Evolutionary conservation across 2,888 invertebrate species (phyloP), one percentile per base, ranked within the genome.

Genomic region (Phengaris alcon): DNA sequence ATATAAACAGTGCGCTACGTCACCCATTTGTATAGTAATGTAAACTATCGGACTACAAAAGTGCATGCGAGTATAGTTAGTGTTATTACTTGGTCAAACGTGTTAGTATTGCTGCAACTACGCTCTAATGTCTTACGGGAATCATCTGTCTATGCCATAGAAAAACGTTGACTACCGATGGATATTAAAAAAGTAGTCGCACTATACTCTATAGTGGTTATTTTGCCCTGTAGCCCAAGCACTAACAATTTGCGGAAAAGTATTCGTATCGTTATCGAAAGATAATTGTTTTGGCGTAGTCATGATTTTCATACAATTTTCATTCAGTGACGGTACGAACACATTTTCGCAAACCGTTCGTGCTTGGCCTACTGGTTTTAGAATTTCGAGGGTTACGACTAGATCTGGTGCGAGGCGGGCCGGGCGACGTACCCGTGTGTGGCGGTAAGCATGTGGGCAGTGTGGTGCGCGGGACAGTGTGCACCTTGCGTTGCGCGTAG

Each of bases 391-490:
- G 59, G 22, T 9, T 8, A 9, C 3, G 54, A 13, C 44, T 10
- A 44, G 46, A 13, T 13, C 75, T 82, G 85, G 79, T 88, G 89
- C 88, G 89, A 90, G 88, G 88, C 87, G 80, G 85, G 88, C 83
- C 81, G 85, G 86, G 91, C 90, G 88, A 93, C 93, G 89, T 93
- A 93, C 93, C 93, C 82, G 93, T 93, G 92, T 88, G 88, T 87
- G 91, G 91, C 90, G 90, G 87, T 84, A 93, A 93, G 93, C 93
- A 93, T 89, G 93, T 93, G 90, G 93, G 93, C 92, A 90, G 92
- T 91, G 92, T 93, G 87, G 92, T 93, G 91, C 88, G 88, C 87
- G 90, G 89, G 88, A 92, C 90, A 84, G 86, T 90, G 88, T 90
- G 86, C 90, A 92, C 93, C 93, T 92, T 92, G 87, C 90, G 90